Evolutionary conservation across 1,140 invertebrate species (phyloP).

Genomic region (Drosophila littoralis): DNA sequence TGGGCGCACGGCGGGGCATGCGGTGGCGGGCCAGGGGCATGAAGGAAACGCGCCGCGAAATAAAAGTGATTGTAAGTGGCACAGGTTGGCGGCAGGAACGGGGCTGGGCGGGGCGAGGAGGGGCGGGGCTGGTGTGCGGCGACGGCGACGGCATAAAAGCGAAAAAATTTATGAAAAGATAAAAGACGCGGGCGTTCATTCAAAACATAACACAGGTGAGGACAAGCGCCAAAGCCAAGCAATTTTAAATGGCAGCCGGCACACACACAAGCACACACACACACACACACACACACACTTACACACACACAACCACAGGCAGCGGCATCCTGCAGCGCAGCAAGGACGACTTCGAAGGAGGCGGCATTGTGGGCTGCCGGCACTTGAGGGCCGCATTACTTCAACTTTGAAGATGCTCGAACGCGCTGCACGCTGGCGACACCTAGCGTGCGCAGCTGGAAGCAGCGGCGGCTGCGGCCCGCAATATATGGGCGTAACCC

Average conservation of each 20-base stretch:
- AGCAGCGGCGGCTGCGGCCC: slow-evolving; percentile 4
- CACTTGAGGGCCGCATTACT: slow-evolving; percentile 80
- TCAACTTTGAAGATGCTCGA: slow-evolving; percentile 80
- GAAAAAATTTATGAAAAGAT: slow-evolving; percentile 79
- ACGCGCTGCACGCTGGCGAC: slow-evolving; percentile 62
- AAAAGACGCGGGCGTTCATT: slow-evolving; percentile 81
- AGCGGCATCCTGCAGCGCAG: slow-evolving; percentile 2
- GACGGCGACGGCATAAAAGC: slow-evolving; percentile 53
- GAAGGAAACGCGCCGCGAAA: slow-evolving; percentile 59
- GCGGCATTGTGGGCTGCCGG: slow-evolving; percentile 57
- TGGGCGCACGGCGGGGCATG: neutral
- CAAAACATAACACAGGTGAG: slow-evolving; percentile 80
- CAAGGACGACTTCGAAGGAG: slow-evolving; percentile 18
- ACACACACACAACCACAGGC: neutral
- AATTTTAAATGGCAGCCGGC: slow-evolving; percentile 70
- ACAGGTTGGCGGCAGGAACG: slow-evolving; percentile 31
- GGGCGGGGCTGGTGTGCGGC: neutral
- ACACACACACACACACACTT: neutral
- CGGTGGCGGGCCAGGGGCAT: neutral
- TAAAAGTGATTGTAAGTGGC: slow-evolving; percentile 80
- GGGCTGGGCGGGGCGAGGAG: too few species aligned
- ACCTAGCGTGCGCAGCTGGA: slow-evolving; percentile 80
- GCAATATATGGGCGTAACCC: neutral
- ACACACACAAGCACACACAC: neutral
- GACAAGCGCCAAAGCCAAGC: slow-evolving; percentile 70